Conservation (phyloP, 2,797 vertebrate genomes). For the Crocidura indochinensis region DNA sequence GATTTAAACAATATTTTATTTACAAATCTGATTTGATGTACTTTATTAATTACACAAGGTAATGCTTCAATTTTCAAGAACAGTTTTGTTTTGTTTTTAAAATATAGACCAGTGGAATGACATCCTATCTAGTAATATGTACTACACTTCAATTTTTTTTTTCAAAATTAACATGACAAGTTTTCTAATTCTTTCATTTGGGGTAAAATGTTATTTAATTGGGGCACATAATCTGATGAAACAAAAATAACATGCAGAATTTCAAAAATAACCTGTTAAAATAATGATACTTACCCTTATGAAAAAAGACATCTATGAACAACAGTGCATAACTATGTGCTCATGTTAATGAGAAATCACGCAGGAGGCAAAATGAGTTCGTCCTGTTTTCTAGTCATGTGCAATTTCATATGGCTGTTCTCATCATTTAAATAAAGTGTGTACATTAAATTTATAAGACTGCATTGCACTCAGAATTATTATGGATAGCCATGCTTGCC, state of each 20-base stretch:
- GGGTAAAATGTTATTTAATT: constrained; percentile 77
- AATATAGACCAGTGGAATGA: constrained; percentile 86
- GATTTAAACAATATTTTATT: constrained; percentile 87
- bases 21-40: constrained; percentile 87
- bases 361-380: constrained; percentile 84
- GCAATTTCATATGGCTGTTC: constrained; percentile 85
- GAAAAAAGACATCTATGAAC: constrained; percentile 89
- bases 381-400: constrained; percentile 83
- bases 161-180: constrained; percentile 86
- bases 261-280: constrained; percentile 85
- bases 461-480: constrained; percentile 88
- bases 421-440: constrained; percentile 88
- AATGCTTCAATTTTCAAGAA: constrained; percentile 87
- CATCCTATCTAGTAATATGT: constrained; percentile 85
- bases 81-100: constrained; percentile 74
- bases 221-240: constrained; percentile 85
- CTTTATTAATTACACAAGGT: constrained; percentile 87
- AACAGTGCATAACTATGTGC: constrained; percentile 87
- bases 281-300: constrained; percentile 91
- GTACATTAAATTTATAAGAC: constrained; percentile 88
- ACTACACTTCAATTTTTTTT: constrained; percentile 83
- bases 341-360: constrained; percentile 86
- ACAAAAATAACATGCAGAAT: constrained; percentile 85
- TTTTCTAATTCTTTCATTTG: constrained; percentile 80
- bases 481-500: constrained; percentile 86